A percentile compares a stretch with the other conserved stretches of the same genome.
These are phyloP conservation scores for Protomyctophum bolini DNA, from an alignment of 2,113 vertebrate species.

Conservation along the genomic window DNA sequence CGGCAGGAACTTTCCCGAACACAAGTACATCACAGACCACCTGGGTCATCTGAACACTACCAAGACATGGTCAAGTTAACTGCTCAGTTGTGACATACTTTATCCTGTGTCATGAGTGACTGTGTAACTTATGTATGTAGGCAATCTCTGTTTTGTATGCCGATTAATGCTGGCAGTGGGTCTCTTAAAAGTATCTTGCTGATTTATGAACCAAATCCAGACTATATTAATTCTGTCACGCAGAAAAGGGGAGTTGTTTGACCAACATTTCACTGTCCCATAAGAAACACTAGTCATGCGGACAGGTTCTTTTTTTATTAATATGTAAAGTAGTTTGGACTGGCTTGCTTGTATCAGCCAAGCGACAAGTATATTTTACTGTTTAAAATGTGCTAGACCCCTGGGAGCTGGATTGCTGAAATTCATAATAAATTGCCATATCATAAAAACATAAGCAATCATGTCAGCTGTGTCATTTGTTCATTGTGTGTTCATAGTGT, in stretches of 20 bases:
- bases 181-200: neutral
- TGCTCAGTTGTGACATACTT: neutral
- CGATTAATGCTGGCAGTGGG: neutral
- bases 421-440: too few relatives aligned
- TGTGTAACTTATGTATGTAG: neutral
- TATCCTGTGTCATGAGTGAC: neutral
- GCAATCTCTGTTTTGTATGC: neutral
- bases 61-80: slow-evolving; percentile 83
- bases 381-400: too few relatives aligned
- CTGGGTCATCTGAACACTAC: slow-evolving; percentile 85
- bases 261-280: too few relatives aligned
- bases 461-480: too few relatives aligned
- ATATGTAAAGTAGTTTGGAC: neutral
- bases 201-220: neutral
- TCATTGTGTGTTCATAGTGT: too few relatives aligned
- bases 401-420: too few relatives aligned
- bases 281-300: too few relatives aligned
- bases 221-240: neutral
- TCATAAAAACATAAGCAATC: too few relatives aligned
- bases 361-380: too few relatives aligned
- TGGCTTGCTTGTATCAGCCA: too few relatives aligned
- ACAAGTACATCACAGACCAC: slow-evolving; percentile 80
- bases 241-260: neutral
- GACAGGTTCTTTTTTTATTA: too few relatives aligned
- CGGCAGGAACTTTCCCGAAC: slow-evolving; percentile 80